Evolutionary conservation across 37 sponge, comb jelly and placozoan species (phyloP).

Genomic region (Halichondria panicea): DNA sequence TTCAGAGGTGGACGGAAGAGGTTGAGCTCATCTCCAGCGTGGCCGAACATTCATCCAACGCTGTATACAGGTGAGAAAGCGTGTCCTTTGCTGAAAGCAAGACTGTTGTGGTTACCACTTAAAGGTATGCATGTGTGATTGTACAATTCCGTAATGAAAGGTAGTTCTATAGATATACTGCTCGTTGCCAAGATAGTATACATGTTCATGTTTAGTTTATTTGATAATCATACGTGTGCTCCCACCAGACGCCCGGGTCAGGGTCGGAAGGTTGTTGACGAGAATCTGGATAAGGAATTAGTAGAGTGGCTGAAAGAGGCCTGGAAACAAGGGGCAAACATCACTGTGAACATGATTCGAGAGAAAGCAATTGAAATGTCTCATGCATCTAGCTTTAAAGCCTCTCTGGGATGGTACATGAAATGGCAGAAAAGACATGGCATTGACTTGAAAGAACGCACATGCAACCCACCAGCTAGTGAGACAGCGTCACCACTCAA

Average conservation of each 20-base stretch:
- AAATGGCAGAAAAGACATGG: constrained; percentile 76
- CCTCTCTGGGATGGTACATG: constrained; percentile 81
- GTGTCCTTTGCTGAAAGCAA: no score
- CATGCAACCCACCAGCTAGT: constrained; percentile 34
- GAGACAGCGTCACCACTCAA: constrained; percentile 49
- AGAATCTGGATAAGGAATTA: constrained; percentile 49
- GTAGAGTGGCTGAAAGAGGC: constrained; percentile 67
- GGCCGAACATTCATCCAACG: constrained; percentile 71
- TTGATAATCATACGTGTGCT: no score
- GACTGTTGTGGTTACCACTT: no score
- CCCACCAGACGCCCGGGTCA: constrained; percentile 84
- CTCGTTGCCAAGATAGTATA: no score
- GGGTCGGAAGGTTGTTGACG: constrained; percentile 70
- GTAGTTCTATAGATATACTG: no score
- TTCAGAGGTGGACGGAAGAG: constrained; percentile 80
- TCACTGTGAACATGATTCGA: constrained; percentile 45
- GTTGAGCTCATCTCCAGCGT: constrained; percentile 75
- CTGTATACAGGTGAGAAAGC: constrained; percentile 71
- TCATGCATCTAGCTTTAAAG: constrained; percentile 55
- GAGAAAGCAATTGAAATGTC: constrained; percentile 71
- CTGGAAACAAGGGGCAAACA: constrained; percentile 65
- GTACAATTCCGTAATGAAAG: no score
- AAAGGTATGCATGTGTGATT: no score
- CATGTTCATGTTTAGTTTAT: no score
- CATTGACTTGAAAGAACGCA: constrained; percentile 64